These are phyloP conservation scores for Helicolenus hilgendorfi DNA, from an alignment of 2,797 vertebrate genomes.

Conservation along the genomic window DNA sequence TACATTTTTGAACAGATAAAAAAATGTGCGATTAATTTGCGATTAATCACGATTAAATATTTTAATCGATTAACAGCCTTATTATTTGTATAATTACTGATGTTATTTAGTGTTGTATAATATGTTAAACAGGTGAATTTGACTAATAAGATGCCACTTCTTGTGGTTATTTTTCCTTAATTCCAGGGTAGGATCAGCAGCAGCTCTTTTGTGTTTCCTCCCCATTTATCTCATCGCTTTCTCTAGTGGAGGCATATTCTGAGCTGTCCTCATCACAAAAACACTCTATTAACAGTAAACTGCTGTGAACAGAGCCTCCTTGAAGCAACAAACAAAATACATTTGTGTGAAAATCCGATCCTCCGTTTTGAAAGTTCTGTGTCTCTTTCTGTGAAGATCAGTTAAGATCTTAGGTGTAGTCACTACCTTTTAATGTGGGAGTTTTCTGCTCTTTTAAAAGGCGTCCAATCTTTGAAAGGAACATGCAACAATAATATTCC, in stretches of 20 bases:
- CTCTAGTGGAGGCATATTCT: neutral
- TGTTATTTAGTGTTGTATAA: neutral
- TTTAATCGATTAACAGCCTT: neutral
- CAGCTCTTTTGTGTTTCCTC: neutral
- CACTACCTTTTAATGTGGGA: neutral
- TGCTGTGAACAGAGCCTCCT: neutral
- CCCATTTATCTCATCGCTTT: neutral
- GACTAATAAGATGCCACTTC: neutral
- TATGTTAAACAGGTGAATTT: neutral
- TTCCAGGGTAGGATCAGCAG: neutral
- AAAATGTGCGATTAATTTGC: too few relatives aligned
- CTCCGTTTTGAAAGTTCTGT: neutral
- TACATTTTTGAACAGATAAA: too few relatives aligned
- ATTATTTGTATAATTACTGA: neutral
- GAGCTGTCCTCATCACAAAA: neutral
- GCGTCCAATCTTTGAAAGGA: neutral
- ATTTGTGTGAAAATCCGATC: neutral
- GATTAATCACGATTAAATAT: neutral
- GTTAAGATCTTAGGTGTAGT: neutral
- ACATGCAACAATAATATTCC: neutral
- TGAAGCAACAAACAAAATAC: neutral
- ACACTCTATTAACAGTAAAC: conserved; percentile 11
- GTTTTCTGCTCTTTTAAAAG: neutral
- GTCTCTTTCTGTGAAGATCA: neutral
- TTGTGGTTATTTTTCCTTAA: neutral